phyloP scores from a whole-genome alignment of 2,113 vertebrate genomes.

The Chauna torquata region DNA sequence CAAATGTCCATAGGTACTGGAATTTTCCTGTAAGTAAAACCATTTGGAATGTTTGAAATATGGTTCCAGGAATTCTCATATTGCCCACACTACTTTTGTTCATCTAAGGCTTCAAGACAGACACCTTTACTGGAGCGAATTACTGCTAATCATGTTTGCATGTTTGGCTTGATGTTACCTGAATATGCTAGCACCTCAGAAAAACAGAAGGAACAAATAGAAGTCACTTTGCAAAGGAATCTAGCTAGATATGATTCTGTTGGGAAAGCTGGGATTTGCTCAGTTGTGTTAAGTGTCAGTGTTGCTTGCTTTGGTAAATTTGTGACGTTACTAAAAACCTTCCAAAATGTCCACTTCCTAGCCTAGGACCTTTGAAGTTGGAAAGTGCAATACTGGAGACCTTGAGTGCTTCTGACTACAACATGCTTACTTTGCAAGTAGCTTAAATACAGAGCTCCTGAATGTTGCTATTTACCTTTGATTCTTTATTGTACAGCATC shows the following conservation, averaged over 20 bases:
- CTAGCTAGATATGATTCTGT: no score
- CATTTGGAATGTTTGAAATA: not conserved
- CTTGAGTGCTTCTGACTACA: not conserved
- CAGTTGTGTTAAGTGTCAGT: not conserved
- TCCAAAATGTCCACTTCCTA: not conserved
- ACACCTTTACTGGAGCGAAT: not conserved
- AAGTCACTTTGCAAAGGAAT: not conserved
- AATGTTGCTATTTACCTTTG: not conserved
- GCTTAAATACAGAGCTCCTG: not conserved
- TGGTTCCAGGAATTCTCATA: rapidly evolving
- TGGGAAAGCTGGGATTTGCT: not conserved
- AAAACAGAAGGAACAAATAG: not conserved
- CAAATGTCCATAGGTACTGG: not conserved
- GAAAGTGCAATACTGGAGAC: not conserved
- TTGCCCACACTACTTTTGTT: not conserved
- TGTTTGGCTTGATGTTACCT: not conserved
- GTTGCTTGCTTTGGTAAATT: not conserved
- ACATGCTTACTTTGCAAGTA: not conserved
- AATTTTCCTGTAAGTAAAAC: not conserved
- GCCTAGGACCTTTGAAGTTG: not conserved
- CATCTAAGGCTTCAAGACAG: not conserved
- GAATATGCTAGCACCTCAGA: not conserved
- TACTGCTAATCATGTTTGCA: not conserved
- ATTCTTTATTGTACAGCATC: not conserved
- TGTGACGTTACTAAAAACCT: not conserved